These are phyloP conservation scores for Taenaris catops DNA, from an alignment of 2,888 invertebrate genomes.

Conservation along the genomic window DNA sequence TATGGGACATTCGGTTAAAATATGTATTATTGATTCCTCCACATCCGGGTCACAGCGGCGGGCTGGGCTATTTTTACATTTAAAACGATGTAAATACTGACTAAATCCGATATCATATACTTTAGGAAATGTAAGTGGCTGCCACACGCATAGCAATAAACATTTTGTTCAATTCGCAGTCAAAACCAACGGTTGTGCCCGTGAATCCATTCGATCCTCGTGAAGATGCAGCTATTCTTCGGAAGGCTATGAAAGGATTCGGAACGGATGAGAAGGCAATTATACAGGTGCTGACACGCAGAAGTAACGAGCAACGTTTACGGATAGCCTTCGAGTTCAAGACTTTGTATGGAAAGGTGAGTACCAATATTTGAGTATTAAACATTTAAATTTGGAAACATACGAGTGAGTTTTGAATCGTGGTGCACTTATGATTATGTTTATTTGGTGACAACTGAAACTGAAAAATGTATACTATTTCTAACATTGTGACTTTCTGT, in stretches of 20 bases:
- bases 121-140: neutral
- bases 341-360: conserved; percentile 91
- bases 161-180: conserved; percentile 58
- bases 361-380: conserved; percentile 13
- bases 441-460: neutral
- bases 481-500: too few relatives aligned
- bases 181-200: conserved; percentile 87
- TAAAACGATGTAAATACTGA: too few relatives aligned
- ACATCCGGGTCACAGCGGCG: too few relatives aligned
- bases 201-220: conserved; percentile 89
- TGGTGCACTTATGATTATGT: too few relatives aligned
- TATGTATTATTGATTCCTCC: too few relatives aligned
- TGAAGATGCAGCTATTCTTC: conserved; percentile 87
- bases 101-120: neutral
- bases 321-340: conserved; percentile 91
- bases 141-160: neutral
- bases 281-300: conserved; percentile 89
- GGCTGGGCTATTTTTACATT: too few relatives aligned
- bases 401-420: too few relatives aligned
- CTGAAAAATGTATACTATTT: neutral
- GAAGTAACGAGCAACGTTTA: conserved; percentile 92
- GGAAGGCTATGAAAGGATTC: conserved; percentile 96
- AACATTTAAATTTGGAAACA: too few relatives aligned
- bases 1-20: too few relatives aligned
- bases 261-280: conserved; percentile 95